A percentile compares a stretch with the other conserved stretches of the same genome.
phyloP scores from a whole-genome alignment of 2,888 invertebrate species.

The Pherbina coryleti region DNA sequence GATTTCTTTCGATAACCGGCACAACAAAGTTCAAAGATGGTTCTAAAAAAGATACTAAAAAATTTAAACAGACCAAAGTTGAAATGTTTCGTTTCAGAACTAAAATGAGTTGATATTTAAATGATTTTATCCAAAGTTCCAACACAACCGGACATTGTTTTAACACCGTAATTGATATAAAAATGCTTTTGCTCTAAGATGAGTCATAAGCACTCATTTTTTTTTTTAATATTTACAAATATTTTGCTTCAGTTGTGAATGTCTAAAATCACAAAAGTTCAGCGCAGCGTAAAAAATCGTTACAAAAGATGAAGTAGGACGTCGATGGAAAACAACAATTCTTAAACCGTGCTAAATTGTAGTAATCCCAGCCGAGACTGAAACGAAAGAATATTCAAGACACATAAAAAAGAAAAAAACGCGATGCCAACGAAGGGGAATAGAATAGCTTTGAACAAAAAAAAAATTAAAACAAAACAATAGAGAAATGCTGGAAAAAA shows the following conservation, averaged over 20 bases:
- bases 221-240: background rate
- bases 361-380: background rate
- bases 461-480: background rate
- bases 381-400: background rate
- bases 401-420: slow-evolving; percentile 4
- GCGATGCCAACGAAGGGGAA: background rate
- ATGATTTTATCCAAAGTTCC: no score
- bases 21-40: no score
- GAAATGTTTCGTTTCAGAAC: no score
- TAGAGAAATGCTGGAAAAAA: background rate
- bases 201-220: background rate
- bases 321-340: background rate
- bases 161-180: no score
- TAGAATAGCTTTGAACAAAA: background rate
- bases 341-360: slow-evolving; percentile 17
- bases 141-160: no score
- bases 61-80: no score
- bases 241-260: background rate
- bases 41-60: no score
- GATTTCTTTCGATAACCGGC: no score
- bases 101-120: no score
- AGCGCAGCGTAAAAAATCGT: background rate
- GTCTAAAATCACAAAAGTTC: background rate
- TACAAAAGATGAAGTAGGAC: background rate
- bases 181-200: no score